phyloP scores from a whole-genome alignment of 2,113 vertebrate genomes.

The Tetrao urogallus region DNA sequence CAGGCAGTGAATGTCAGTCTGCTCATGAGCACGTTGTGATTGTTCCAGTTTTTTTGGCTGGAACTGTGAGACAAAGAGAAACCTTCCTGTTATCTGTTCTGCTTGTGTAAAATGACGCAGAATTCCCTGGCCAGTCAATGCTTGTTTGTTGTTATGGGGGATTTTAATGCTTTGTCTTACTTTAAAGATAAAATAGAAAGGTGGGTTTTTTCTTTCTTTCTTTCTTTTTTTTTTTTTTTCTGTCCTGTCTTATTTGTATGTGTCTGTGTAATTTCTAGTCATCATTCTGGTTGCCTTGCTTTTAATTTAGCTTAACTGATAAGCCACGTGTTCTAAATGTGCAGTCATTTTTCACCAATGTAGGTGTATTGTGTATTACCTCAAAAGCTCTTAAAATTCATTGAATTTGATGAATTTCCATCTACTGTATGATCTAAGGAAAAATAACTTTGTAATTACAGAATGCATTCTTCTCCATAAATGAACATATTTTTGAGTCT shows the following conservation, averaged over 20 bases:
- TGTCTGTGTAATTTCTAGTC: background rate
- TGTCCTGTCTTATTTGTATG: background rate
- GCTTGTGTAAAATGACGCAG: background rate
- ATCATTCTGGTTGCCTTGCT: background rate
- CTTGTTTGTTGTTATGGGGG: rapidly evolving
- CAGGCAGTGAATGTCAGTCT: background rate
- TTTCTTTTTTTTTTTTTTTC: background rate
- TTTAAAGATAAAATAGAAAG: background rate
- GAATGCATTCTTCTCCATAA: background rate
- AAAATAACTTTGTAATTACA: background rate
- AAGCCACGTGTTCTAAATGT: background rate
- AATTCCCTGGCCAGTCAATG: background rate
- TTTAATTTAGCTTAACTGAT: background rate
- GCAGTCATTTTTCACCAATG: background rate
- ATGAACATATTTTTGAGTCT: background rate
- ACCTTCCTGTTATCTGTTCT: background rate
- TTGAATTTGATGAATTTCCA: background rate
- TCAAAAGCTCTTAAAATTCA: background rate
- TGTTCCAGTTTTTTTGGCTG: background rate
- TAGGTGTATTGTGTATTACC: background rate
- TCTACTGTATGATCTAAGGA: background rate
- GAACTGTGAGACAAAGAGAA: background rate
- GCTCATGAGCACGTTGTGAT: background rate
- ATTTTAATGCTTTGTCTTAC: background rate
- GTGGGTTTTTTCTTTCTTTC: too few relatives aligned